Base-by-base conservation (phyloP, 2,888 invertebrate species). In the Steromphala cineraria region DNA sequence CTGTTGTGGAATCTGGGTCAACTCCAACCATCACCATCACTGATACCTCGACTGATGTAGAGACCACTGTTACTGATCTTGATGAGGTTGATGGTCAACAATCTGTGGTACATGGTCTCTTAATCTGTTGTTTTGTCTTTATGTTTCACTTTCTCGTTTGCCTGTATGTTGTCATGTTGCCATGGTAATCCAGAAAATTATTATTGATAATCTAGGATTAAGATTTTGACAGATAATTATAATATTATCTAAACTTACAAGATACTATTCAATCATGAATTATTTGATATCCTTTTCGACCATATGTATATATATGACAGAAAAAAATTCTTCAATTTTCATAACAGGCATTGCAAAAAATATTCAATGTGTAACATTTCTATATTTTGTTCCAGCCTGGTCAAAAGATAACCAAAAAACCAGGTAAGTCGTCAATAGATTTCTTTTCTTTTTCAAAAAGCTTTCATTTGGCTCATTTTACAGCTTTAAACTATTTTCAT, bases 351-450 rank as follows among this genome's bases (percentile, higher is more conserved):
- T 5, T 55, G 4, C 4, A 55, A 17, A 2, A 5, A 10, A 5
- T 10, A 1, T 46, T 46, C 46, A 46, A 46, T 46, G 46, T 10
- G 1, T 56, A n/a, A 24, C 19, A 1, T 56, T 56, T 56, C 19
- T 21, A 19, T 24, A 8, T 56, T n/a, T 2, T 71, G 10, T 83
- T 84, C 75, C 84, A 88, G 88, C 87, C 88, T 55, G 86, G 84
- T 10, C 85, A 83, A 53, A 88, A 86, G 75, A 84, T 80, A 71
- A 75, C 80, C 19, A 89, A 90, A 81, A 90, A 90, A 81, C 90
- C 90, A 84, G 90, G 90, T 90, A 74, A 79, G 7, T 46, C 13
- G 10, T 36, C 8, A 10, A 10, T 46, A 10, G 13, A 46, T 1
- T 10, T 46, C 13, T 46, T n/a, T n/a, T n/a, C n/a, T n/a, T n/a